Conservation (phyloP, 2,113 vertebrate genomes). For the Pleuronectes platessa region DNA sequence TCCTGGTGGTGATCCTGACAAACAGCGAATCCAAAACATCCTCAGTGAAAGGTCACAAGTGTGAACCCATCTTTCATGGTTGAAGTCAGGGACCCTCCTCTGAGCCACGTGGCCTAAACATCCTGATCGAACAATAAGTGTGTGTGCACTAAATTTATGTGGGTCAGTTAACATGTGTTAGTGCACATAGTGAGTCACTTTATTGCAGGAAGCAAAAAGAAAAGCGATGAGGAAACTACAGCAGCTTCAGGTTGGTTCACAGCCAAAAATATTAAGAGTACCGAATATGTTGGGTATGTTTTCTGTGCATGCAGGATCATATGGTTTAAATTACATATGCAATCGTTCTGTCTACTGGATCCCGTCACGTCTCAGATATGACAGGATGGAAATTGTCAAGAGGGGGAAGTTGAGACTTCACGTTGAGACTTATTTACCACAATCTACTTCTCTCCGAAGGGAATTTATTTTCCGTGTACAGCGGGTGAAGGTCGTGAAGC, state of each 20-base stretch:
- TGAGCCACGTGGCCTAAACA: too few relatives aligned
- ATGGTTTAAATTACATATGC: neutral
- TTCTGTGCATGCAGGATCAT: neutral
- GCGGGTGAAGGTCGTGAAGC: neutral
- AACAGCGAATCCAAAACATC: too few relatives aligned
- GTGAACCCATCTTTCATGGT: too few relatives aligned
- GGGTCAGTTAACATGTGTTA: too few relatives aligned
- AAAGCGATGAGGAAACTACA: neutral
- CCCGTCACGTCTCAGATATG: neutral
- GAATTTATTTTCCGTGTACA: slow-evolving; percentile 17
- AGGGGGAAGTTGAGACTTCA: slow-evolving; percentile 7
- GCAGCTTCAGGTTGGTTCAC: too few relatives aligned
- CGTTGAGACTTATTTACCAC: slow-evolving; percentile 2
- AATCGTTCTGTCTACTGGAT: neutral
- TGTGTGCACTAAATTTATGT: too few relatives aligned
- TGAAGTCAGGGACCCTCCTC: too few relatives aligned
- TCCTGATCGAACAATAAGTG: too few relatives aligned
- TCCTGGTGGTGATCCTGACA: too few relatives aligned
- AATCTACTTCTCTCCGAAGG: slow-evolving; percentile 19
- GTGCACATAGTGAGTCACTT: too few relatives aligned
- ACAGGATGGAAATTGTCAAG: slow-evolving; percentile 2
- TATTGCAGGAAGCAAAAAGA: neutral
- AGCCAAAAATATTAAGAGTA: too few relatives aligned
- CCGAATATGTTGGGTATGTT: neutral
- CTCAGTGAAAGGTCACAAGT: too few relatives aligned